phyloP scores from a whole-genome alignment of 2,888 invertebrate species.

The Xestia rhomboidea region DNA sequence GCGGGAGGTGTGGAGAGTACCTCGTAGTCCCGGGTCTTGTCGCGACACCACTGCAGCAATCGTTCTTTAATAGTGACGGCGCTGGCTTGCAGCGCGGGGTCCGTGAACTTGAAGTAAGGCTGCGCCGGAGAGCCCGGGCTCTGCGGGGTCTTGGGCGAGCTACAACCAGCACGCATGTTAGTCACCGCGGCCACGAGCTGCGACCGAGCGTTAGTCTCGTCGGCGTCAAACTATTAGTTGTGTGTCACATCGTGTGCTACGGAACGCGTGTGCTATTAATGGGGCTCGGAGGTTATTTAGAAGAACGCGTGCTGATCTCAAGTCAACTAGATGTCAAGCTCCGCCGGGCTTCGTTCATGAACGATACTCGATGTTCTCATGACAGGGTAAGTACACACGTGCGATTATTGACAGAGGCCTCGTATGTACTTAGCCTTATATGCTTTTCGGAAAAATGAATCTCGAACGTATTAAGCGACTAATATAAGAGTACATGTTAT shows the following conservation, averaged over 20 bases:
- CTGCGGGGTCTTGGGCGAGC: constrained; percentile 94
- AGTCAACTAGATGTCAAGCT: constrained; percentile 68
- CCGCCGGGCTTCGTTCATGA: constrained; percentile 60
- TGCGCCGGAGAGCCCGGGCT: constrained; percentile 92
- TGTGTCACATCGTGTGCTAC: constrained; percentile 74
- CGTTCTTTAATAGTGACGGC: constrained; percentile 99
- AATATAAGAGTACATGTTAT: constrained; percentile 76
- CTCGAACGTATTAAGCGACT: constrained; percentile 82
- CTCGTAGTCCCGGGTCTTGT: constrained; percentile 99
- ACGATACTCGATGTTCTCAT: constrained; percentile 57
- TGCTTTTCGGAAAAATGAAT: constrained; percentile 62
- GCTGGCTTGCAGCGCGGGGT: constrained; percentile 96
- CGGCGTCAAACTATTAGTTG: constrained; percentile 71
- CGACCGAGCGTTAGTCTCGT: constrained; percentile 67
- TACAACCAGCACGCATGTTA: constrained; percentile 90
- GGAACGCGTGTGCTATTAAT: constrained; percentile 75
- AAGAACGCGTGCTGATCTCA: constrained; percentile 69
- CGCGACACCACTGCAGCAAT: constrained; percentile 98
- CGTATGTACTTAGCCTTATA: constrained; percentile 70
- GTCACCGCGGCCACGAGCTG: constrained; percentile 70
- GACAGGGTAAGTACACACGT: constrained; percentile 57
- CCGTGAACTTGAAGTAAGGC: constrained; percentile 97
- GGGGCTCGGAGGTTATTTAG: constrained; percentile 78
- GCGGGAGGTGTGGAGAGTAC: constrained; percentile 90
- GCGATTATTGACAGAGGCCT: constrained; percentile 60